These are phyloP conservation scores for Anodontia alba DNA, from an alignment of 2,888 invertebrate species.

Conservation along the genomic window DNA sequence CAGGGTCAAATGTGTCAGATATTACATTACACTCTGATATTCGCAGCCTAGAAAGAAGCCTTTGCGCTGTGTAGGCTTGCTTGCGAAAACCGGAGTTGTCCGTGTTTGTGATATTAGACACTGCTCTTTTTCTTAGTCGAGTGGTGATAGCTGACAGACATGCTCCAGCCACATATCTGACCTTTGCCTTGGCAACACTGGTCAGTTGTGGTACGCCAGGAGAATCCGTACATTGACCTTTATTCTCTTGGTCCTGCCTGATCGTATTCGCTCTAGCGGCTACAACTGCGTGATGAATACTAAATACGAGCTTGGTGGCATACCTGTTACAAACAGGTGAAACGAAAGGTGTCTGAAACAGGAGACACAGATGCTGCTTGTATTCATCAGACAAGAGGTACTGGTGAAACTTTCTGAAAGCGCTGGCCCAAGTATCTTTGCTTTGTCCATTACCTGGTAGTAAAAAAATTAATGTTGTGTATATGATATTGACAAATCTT, in stretches of 20 bases:
- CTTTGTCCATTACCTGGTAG: not conserved
- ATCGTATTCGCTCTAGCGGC: not conserved
- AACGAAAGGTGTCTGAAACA: not conserved
- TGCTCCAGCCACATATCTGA: not conserved
- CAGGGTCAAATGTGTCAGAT: not conserved
- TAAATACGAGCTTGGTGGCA: not conserved
- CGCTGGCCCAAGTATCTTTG: not conserved
- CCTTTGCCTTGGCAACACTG: not conserved
- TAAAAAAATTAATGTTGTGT: not conserved
- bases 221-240: not conserved
- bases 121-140: not conserved
- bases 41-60: not conserved
- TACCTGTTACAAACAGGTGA: not conserved
- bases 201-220: not conserved
- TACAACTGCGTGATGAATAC: not conserved
- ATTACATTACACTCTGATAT: not conserved
- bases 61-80: not conserved
- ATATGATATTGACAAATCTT: not conserved
- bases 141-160: not conserved
- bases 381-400: not conserved
- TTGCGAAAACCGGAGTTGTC: not conserved
- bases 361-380: not conserved
- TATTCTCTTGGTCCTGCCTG: not conserved
- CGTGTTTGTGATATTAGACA: not conserved
- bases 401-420: not conserved